Conservation (phyloP, 2,888 invertebrate genomes). For the Ischnura elegans region DNA sequence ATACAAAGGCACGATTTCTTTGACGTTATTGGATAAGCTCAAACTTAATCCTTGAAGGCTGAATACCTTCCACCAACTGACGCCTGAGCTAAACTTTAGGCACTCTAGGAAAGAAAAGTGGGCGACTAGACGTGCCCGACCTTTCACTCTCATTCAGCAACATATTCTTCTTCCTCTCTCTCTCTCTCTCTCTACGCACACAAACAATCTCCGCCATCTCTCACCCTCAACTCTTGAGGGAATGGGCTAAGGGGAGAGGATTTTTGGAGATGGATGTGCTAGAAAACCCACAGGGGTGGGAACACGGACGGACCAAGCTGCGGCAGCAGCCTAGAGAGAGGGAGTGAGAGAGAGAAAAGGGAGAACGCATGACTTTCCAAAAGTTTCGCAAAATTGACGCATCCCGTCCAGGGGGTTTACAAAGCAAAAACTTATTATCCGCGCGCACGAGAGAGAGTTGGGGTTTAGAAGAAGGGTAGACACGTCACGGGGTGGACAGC, state of each 20-base stretch:
- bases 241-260: too few relatives aligned
- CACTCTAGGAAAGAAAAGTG: background rate
- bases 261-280: too few relatives aligned
- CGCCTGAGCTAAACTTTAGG: too few relatives aligned
- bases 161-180: background rate
- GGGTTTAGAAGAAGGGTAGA: background rate
- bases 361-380: background rate
- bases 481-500: background rate
- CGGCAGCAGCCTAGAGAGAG: too few relatives aligned
- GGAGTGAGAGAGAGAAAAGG: background rate
- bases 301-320: background rate
- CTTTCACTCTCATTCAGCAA: background rate
- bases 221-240: too few relatives aligned
- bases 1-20: too few relatives aligned
- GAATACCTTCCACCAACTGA: too few relatives aligned
- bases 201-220: too few relatives aligned
- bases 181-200: background rate
- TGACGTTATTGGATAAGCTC: too few relatives aligned
- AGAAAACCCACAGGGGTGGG: background rate
- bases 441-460: background rate
- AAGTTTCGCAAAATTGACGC: constrained; percentile 16
- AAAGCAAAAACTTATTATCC: constrained; percentile 15
- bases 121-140: background rate
- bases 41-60: too few relatives aligned
- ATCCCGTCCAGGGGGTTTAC: constrained; percentile 9